Evolutionary conservation across 2,113 vertebrate genomes (phyloP).

Genomic region (Reinhardtius hippoglossoides): DNA sequence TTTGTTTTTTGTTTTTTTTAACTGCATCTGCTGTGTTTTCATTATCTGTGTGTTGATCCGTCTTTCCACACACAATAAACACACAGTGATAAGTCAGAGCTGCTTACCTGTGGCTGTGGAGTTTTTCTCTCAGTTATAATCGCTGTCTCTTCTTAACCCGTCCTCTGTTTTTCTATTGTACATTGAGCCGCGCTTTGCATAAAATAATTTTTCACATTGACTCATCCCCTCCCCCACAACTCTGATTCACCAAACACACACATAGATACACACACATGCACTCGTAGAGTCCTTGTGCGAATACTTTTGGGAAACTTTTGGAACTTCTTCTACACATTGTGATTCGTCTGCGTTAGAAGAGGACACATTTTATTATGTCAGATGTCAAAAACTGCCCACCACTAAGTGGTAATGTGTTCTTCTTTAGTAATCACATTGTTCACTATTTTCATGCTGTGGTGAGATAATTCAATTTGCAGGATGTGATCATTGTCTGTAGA

Average conservation of each 20-base stretch:
- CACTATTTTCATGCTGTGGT: not conserved
- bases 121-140: not conserved
- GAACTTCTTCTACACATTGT: not conserved
- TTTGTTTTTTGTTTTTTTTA: conserved; percentile 8
- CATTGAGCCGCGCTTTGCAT: conserved; percentile 10
- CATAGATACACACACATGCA: not conserved
- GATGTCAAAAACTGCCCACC: not conserved
- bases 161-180: conserved; percentile 9
- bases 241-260: not conserved
- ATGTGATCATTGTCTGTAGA: not conserved
- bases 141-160: not conserved
- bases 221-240: conserved; percentile 1
- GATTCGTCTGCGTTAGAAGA: not conserved
- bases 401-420: not conserved
- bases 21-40: conserved; percentile 5
- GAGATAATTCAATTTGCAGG: not conserved
- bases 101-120: conserved; percentile 6
- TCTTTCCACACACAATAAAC: conserved; percentile 5
- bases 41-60: not conserved
- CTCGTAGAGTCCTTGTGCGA: not conserved
- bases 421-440: too few species aligned
- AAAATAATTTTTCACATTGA: conserved; percentile 13
- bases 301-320: not conserved
- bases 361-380: not conserved
- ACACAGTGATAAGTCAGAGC: conserved; percentile 4